Percentiles rank a stretch among this genome's conserved stretches.
Evolutionary conservation across 2,113 vertebrate species (phyloP).

Genomic region (Tilapia sparmanii): DNA sequence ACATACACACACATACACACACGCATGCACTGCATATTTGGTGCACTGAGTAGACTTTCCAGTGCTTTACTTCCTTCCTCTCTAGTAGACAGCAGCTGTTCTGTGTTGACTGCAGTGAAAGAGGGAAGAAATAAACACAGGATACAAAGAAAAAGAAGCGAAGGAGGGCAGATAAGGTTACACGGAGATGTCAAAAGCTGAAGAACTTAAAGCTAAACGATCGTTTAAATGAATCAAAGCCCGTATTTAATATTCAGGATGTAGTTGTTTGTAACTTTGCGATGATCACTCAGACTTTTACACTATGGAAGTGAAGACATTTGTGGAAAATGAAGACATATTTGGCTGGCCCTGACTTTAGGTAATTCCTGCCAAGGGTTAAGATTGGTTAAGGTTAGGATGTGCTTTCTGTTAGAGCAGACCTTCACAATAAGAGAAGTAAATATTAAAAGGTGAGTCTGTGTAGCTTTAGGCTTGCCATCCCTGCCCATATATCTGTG

Average conservation of each 20-base stretch:
- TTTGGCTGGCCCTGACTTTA: background rate
- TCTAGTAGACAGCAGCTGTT: slow-evolving; percentile 8
- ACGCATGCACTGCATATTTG: background rate
- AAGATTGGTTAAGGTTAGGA: background rate
- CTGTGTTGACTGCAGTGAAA: background rate
- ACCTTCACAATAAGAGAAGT: background rate
- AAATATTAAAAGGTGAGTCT: background rate
- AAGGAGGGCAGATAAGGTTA: background rate
- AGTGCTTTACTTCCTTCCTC: background rate
- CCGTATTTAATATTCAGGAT: background rate
- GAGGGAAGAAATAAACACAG: background rate
- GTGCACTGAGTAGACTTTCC: background rate
- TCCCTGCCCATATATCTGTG: background rate
- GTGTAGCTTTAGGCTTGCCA: background rate
- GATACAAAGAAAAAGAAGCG: background rate
- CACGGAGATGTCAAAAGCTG: background rate
- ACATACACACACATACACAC: background rate
- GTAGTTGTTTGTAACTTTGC: background rate
- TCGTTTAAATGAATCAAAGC: background rate
- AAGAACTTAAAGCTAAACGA: background rate
- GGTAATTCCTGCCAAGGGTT: background rate
- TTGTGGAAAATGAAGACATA: background rate
- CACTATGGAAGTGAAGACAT: background rate
- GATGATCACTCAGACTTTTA: background rate
- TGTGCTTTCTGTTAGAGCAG: background rate